Conservation (phyloP, 2,113 vertebrate species). For the Paramormyrops kingsleyae region DNA sequence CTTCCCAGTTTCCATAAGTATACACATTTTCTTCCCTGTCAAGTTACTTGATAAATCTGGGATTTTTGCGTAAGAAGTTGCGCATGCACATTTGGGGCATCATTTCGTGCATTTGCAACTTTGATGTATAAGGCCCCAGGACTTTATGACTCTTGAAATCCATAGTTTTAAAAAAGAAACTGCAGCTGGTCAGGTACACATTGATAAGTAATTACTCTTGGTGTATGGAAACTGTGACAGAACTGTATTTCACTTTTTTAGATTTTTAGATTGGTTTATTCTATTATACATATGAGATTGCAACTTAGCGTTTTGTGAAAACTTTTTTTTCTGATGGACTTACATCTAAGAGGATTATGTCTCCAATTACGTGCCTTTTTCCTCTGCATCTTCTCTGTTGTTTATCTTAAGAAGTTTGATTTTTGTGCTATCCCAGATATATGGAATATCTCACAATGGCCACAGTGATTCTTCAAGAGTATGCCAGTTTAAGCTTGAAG, state of each 20-base stretch:
- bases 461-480: not conserved
- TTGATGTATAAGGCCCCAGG: not conserved
- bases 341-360: not conserved
- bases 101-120: not conserved
- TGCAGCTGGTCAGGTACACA: not conserved
- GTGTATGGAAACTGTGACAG: not conserved
- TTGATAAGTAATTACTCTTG: not conserved
- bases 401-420: not conserved
- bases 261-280: not conserved
- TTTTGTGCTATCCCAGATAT: not conserved
- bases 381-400: constrained; percentile 15
- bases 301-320: not conserved
- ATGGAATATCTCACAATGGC: not conserved
- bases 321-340: not conserved
- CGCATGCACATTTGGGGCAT: not conserved
- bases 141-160: not conserved
- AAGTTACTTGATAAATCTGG: no score
- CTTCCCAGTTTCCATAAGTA: no score
- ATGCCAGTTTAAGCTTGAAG: not conserved
- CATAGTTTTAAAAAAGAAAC: not conserved
- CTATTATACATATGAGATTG: not conserved
- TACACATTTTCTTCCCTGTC: no score
- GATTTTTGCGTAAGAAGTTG: no score
- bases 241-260: not conserved
- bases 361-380: not conserved